Evolutionary conservation across 2,113 vertebrate genomes (phyloP), one percentile per base, ranked within the genome.

Genomic region (Donacobius atricapilla): DNA sequence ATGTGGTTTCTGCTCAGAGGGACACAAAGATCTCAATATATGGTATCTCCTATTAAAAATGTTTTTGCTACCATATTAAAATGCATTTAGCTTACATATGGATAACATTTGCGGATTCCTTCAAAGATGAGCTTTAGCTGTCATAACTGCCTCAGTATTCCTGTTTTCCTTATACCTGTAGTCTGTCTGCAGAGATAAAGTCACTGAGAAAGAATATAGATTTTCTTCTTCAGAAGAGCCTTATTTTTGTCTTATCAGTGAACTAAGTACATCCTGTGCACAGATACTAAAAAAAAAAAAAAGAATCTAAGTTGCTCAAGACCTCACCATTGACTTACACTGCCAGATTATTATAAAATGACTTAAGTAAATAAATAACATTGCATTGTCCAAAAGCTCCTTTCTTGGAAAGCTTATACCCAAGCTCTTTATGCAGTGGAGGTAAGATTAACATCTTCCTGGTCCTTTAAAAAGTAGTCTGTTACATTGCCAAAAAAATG

Each of bases 301-400:
- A 56, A 78, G 89, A 81, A 70, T 35, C 48, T 35, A 76, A 94
- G 80, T 47, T 89, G 51, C 35, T 22, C 1, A 7, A 48, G 60
- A 82, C 42, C 23, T 92, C 17, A 42, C 40, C 21, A 61, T 76
- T 63, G 53, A 51, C 25, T 33, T 57, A 56, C 53, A 22, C 51
- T 60, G 76, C 83, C 72, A 71, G 50, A 44, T 40, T 71, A 87
- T 95, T 96, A 91, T 94, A 94, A 97, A 97, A 91, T 57, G 27
- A 57, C 69, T 94, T 76, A 94, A 94, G 94, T 92, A 94, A 94
- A 95, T 60, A 94, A 86, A 90, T 51, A 93, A 72, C 50, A 82
- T 33, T 82, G 21, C 37, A 89, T 93, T 71, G 65, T 93, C 58
- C 40, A 84, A 89, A 93, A 76, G 6, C 58, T 93, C 68, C 79